These are phyloP conservation scores for Scolanthus callimorphus DNA, from an alignment of 92 coral and sea anemone genomes.

Conservation along the genomic window DNA sequence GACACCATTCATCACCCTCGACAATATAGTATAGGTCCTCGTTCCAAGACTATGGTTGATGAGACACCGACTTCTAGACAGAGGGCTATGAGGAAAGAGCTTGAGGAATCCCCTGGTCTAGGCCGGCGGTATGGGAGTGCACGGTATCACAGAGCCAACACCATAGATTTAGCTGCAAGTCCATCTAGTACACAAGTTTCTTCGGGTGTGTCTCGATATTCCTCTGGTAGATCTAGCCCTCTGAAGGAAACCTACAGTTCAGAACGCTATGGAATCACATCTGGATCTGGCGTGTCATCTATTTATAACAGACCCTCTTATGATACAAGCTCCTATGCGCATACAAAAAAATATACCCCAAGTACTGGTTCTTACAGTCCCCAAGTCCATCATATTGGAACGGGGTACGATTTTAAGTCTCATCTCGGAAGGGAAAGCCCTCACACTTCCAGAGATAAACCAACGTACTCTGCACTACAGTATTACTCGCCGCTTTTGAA, in stretches of 20 bases:
- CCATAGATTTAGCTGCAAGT: conserved; percentile 6
- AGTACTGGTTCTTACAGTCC: neutral
- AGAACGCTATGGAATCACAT: neutral
- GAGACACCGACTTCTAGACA: conserved; percentile 15
- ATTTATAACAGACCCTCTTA: neutral
- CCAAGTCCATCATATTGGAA: neutral
- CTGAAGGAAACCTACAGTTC: neutral
- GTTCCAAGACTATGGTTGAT: conserved; percentile 40
- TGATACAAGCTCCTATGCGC: neutral
- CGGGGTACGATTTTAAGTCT: neutral
- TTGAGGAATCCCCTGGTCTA: conserved; percentile 15
- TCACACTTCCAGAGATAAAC: neutral
- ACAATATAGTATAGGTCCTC: conserved; percentile 13
- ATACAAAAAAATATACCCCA: neutral
- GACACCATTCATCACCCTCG: conserved; percentile 3
- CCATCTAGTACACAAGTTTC: neutral
- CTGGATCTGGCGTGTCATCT: neutral
- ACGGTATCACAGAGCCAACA: conserved; percentile 19
- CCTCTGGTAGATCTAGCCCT: neutral
- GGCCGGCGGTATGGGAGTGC: conserved; percentile 40
- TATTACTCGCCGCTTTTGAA: too few relatives aligned
- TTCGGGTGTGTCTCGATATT: neutral
- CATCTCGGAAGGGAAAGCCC: neutral
- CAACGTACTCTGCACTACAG: neutral
- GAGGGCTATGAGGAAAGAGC: neutral